A percentile compares a stretch with the other conserved stretches of the same genome.
Evolutionary conservation across 2,797 vertebrate genomes (phyloP).

Genomic region (Liparis tanakae): DNA sequence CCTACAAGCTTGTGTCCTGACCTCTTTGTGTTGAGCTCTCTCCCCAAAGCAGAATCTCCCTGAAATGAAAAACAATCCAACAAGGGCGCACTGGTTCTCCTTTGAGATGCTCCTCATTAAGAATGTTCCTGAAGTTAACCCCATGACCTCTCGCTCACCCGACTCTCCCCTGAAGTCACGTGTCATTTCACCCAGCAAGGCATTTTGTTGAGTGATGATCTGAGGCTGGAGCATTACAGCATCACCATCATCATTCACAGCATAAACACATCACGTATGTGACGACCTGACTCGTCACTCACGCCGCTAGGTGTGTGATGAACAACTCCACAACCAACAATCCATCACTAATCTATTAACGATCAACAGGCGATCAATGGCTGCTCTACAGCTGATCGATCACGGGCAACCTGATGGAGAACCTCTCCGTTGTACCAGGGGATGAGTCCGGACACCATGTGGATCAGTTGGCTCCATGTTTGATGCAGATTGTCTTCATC

Average conservation of each 20-base stretch:
- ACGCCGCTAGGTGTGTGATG: constrained; percentile 46
- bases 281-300: constrained; percentile 41
- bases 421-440: not conserved
- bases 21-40: constrained; percentile 2
- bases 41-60: constrained; percentile 13
- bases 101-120: constrained; percentile 3
- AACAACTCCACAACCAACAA: constrained; percentile 51
- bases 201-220: constrained; percentile 33
- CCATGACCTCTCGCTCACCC: not conserved
- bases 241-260: constrained; percentile 42
- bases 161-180: not conserved
- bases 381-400: constrained; percentile 36
- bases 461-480: not conserved
- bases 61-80: constrained; percentile 24
- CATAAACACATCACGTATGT: constrained; percentile 52
- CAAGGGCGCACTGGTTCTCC: not conserved
- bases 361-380: constrained; percentile 55
- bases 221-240: constrained; percentile 32
- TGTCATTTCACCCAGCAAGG: constrained; percentile 9
- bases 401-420: constrained; percentile 1
- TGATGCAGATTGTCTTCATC: not conserved
- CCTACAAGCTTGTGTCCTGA: constrained; percentile 19
- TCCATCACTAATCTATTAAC: constrained; percentile 56
- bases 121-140: constrained; percentile 21
- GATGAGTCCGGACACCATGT: constrained; percentile 11